Conservation (phyloP, 2,797 vertebrate species). For the Mus minutoides region DNA sequence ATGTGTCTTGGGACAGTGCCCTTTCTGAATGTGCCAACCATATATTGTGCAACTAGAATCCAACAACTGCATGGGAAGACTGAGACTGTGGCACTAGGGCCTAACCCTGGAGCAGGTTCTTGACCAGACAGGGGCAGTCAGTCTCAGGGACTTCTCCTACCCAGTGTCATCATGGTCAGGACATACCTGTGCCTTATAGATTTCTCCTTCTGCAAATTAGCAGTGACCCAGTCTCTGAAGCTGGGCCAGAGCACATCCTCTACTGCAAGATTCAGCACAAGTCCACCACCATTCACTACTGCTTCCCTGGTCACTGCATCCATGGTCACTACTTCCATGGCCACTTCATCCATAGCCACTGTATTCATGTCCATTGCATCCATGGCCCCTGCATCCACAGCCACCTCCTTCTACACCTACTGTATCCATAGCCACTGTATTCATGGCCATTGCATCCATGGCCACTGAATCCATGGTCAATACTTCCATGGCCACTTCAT, state of each 20-base stretch:
- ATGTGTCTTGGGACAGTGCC: not conserved
- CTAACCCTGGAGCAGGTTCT: too few relatives aligned
- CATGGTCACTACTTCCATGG: not conserved
- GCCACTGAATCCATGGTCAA: too few relatives aligned
- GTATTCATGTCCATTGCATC: too few relatives aligned
- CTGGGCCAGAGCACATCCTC: not conserved
- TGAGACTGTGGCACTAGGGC: not conserved
- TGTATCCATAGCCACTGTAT: too few relatives aligned
- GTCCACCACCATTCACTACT: too few relatives aligned
- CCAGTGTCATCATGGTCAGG: not conserved
- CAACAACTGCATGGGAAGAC: not conserved
- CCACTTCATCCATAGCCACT: too few relatives aligned
- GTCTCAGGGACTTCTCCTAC: not conserved
- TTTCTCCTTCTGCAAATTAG: not conserved
- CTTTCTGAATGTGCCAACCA: not conserved
- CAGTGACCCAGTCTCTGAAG: not conserved
- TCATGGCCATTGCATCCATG: too few relatives aligned
- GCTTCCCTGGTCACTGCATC: too few relatives aligned
- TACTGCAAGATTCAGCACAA: rapidly evolving
- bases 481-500: too few relatives aligned
- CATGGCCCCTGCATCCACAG: too few relatives aligned
- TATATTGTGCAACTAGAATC: too few relatives aligned
- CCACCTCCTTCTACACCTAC: too few relatives aligned
- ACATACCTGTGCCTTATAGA: rapidly evolving
- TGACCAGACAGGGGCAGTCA: rapidly evolving